Conservation (phyloP, 2,113 vertebrate genomes). For the Bujurquina vittata region DNA sequence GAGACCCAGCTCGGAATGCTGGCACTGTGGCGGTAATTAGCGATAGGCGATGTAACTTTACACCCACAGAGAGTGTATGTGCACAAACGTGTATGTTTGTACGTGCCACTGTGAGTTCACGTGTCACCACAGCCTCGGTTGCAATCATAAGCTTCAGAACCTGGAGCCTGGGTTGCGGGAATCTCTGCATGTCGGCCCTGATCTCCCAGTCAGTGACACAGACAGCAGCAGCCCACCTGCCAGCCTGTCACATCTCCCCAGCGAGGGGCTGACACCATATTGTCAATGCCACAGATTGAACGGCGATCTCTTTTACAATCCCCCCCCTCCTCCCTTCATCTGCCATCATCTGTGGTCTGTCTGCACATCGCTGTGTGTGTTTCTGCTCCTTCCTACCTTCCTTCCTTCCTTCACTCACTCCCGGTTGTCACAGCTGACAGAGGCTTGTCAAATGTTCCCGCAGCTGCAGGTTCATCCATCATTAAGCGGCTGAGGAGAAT, state of each 20-base stretch:
- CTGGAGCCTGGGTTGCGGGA: slow-evolving; percentile 45
- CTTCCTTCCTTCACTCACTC: slow-evolving; percentile 71
- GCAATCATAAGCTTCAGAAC: slow-evolving; percentile 59
- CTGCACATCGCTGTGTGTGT: slow-evolving; percentile 45
- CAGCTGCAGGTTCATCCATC: slow-evolving; percentile 75
- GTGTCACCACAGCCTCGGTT: slow-evolving; percentile 56
- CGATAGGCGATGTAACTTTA: slow-evolving; percentile 76
- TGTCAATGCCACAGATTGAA: slow-evolving; percentile 75
- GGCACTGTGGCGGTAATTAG: slow-evolving; percentile 79
- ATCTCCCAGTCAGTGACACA: slow-evolving; percentile 73
- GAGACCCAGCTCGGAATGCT: slow-evolving; percentile 72
- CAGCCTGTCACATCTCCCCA: slow-evolving; percentile 72
- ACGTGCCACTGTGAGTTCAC: slow-evolving; percentile 49
- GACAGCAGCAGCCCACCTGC: slow-evolving; percentile 74
- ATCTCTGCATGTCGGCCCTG: slow-evolving; percentile 66
- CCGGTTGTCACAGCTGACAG: slow-evolving; percentile 71
- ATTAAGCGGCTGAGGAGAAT: slow-evolving; percentile 75
- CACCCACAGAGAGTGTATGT: slow-evolving; percentile 54
- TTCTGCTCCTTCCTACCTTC: slow-evolving; percentile 51
- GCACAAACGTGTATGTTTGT: slow-evolving; percentile 5
- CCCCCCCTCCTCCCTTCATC: slow-evolving; percentile 64
- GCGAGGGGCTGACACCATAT: slow-evolving; percentile 70
- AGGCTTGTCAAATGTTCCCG: slow-evolving; percentile 73
- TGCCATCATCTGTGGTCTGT: slow-evolving; percentile 70
- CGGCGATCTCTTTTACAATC: slow-evolving; percentile 61